phyloP scores from a whole-genome alignment of 2,113 vertebrate genomes.

The Toxotes jaculatrix region DNA sequence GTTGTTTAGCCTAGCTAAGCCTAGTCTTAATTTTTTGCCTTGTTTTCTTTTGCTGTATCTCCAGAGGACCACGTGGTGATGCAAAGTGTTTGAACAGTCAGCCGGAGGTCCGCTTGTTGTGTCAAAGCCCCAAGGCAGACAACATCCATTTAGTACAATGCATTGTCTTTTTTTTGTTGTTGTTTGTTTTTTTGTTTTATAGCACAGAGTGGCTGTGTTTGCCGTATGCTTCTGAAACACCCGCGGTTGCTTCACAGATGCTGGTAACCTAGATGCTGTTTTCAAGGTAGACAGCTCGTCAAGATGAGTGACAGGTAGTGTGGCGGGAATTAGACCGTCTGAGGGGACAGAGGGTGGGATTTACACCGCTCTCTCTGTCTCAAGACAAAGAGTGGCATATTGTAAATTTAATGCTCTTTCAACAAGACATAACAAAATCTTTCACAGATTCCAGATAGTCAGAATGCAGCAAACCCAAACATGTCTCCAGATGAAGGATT shows the following conservation, averaged over 20 bases:
- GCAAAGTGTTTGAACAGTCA: not conserved
- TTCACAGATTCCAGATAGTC: conserved; percentile 11
- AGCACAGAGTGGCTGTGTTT: conserved; percentile 49
- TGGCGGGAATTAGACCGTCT: conserved; percentile 45
- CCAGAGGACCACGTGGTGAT: not conserved
- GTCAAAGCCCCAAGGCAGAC: conserved; percentile 40
- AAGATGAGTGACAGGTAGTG: conserved; percentile 60
- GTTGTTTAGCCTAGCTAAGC: not conserved
- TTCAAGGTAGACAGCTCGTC: conserved; percentile 59
- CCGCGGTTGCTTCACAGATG: conserved; percentile 35
- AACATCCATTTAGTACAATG: conserved; percentile 40
- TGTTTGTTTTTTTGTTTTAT: conserved; percentile 1
- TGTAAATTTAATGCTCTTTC: conserved; percentile 14
- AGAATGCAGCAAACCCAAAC: not conserved
- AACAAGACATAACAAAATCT: conserved; percentile 11
- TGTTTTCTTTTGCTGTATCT: not conserved
- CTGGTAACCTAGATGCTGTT: conserved; percentile 39
- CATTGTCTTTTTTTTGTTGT: conserved; percentile 6
- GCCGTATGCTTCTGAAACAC: conserved; percentile 50
- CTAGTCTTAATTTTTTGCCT: not conserved
- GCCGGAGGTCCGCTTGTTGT: conserved; percentile 20
- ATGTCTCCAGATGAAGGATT: not conserved
- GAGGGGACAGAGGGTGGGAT: conserved; percentile 24
- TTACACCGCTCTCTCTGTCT: conserved; percentile 28
- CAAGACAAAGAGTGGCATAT: conserved; percentile 28